Evolutionary conservation across 2,797 vertebrate species (phyloP).

Genomic region (Danio albolineatus): DNA sequence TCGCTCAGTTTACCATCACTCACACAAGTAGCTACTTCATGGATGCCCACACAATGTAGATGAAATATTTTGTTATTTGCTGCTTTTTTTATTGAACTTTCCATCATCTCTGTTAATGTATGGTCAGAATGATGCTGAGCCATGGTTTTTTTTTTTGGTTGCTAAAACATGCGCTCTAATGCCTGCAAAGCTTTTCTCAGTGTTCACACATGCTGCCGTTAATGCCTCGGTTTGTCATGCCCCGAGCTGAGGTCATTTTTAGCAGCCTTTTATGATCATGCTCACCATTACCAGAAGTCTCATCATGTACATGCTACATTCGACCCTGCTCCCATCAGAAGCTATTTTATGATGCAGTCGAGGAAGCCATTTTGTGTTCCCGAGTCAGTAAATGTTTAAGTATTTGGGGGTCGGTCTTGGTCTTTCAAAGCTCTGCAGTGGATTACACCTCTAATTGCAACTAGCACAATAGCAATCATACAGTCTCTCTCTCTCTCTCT

Average conservation of each 20-base stretch:
- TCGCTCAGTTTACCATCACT: constrained; percentile 56
- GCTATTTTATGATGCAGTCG: background rate
- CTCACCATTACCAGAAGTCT: constrained; percentile 20
- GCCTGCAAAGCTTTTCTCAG: constrained; percentile 22
- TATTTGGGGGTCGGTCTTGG: constrained; percentile 6
- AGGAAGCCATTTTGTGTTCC: constrained; percentile 10
- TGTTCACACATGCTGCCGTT: constrained; percentile 47
- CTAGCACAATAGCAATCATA: constrained; percentile 8
- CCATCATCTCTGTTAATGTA: background rate
- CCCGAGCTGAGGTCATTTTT: constrained; percentile 45
- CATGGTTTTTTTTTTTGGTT: background rate
- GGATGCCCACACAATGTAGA: background rate
- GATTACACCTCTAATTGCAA: constrained; percentile 29
- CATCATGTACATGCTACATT: constrained; percentile 2
- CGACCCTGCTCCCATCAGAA: background rate
- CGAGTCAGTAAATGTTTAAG: background rate
- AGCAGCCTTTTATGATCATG: constrained; percentile 42
- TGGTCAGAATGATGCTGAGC: background rate
- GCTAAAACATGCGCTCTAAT: background rate
- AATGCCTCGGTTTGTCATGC: constrained; percentile 47
- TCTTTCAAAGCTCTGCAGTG: constrained; percentile 2
- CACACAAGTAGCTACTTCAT: constrained; percentile 16
- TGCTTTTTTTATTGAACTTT: background rate
- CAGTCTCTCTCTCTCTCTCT: background rate
- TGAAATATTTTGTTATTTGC: background rate